A percentile compares a stretch with the other conserved stretches of the same genome.
These are phyloP conservation scores for Tangara arthus DNA, from an alignment of 2,797 vertebrate genomes.

Conservation along the genomic window DNA sequence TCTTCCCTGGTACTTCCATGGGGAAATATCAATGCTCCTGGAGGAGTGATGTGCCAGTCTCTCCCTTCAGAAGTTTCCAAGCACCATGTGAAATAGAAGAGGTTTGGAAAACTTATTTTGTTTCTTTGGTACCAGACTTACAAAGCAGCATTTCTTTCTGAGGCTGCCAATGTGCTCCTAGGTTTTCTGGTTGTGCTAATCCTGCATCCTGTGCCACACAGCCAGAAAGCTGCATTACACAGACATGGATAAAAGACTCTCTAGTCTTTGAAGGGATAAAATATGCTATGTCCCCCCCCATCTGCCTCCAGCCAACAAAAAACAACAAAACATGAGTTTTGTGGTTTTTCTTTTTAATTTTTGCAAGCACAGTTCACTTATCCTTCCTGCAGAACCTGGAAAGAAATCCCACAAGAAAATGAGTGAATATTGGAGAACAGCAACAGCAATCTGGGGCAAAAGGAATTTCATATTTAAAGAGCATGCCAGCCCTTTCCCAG, in stretches of 20 bases:
- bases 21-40: not conserved
- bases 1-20: not conserved
- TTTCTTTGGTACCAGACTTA: not conserved
- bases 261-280: not conserved
- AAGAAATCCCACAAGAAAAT: constrained; percentile 14
- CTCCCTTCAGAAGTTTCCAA: not conserved
- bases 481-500: not conserved
- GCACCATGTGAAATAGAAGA: too few relatives aligned
- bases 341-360: not conserved
- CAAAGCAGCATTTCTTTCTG: not conserved
- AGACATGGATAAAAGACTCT: not conserved
- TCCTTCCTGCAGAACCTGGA: not conserved
- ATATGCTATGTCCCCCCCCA: not conserved
- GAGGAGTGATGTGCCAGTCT: not conserved
- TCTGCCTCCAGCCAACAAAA: not conserved
- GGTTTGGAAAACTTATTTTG: not conserved
- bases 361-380: not conserved
- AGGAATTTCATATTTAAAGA: constrained; percentile 42
- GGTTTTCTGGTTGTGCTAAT: not conserved
- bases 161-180: not conserved
- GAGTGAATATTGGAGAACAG: not conserved
- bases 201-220: not conserved
- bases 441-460: not conserved
- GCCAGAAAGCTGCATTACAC: not conserved
- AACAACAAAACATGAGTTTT: not conserved